These are phyloP conservation scores for Ochropleura leucogaster DNA, from an alignment of 2,888 invertebrate genomes.

Conservation along the genomic window DNA sequence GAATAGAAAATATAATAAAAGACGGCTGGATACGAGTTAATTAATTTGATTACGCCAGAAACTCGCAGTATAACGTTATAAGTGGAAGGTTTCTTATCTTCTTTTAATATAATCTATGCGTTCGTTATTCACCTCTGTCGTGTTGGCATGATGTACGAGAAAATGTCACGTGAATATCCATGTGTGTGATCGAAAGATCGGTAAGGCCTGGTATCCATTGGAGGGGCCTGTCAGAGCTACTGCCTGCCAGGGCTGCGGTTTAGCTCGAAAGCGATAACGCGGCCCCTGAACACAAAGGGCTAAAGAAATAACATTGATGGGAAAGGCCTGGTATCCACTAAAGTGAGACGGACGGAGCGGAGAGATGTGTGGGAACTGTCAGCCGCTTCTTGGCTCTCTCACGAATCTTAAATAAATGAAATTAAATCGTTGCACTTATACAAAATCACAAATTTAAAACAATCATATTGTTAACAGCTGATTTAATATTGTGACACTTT, in stretches of 20 bases:
- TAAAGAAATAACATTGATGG: too few relatives aligned
- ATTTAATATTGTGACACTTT: too few relatives aligned
- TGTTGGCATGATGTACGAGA: background rate
- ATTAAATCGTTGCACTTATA: too few relatives aligned
- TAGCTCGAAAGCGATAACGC: too few relatives aligned
- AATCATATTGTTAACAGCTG: too few relatives aligned
- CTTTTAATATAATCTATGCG: conserved; percentile 16
- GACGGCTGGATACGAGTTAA: background rate
- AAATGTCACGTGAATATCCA: conserved; percentile 3
- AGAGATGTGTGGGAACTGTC: background rate
- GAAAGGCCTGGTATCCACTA: background rate
- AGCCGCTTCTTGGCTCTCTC: background rate
- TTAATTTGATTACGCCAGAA: conserved; percentile 29
- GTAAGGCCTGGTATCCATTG: too few relatives aligned
- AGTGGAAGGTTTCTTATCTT: conserved; percentile 2
- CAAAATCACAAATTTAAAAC: too few relatives aligned
- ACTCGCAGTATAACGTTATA: conserved; percentile 16
- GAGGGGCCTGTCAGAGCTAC: too few relatives aligned
- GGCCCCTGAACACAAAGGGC: too few relatives aligned
- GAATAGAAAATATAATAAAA: conserved; percentile 20
- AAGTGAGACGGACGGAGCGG: background rate
- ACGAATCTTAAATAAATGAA: background rate
- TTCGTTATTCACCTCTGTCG: conserved; percentile 7
- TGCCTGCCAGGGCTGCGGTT: too few relatives aligned
- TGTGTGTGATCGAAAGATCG: background rate